Conservation (phyloP, 1,140 invertebrate genomes). For the Drosophila pandora region DNA sequence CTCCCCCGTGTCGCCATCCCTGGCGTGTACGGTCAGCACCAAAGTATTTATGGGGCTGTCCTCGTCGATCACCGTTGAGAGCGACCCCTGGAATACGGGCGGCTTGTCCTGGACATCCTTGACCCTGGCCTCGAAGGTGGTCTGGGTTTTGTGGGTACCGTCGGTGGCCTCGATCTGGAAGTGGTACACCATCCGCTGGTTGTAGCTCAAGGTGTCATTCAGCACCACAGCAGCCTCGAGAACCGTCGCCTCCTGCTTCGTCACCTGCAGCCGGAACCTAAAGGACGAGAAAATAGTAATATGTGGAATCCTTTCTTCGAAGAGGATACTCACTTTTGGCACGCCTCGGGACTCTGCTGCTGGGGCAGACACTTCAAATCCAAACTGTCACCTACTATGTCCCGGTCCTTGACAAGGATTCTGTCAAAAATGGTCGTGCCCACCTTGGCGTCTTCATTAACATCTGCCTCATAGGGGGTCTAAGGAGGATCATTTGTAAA, state of each 20-base stretch:
- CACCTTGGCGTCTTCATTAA: constrained; percentile 90
- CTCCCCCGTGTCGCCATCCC: constrained; percentile 92
- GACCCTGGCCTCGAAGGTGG: constrained; percentile 90
- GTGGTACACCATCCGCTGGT: constrained; percentile 89
- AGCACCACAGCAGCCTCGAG: constrained; percentile 88
- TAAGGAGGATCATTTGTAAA: constrained; percentile 67
- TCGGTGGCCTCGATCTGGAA: constrained; percentile 90
- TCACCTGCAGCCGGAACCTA: constrained; percentile 88
- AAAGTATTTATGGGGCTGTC: constrained; percentile 93
- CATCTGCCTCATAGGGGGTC: constrained; percentile 91
- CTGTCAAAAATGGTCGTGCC: constrained; percentile 90
- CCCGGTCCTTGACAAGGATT: constrained; percentile 91
- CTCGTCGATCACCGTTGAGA: constrained; percentile 92
- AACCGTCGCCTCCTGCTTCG: constrained; percentile 87
- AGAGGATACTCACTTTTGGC: constrained; percentile 61
- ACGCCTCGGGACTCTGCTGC: constrained; percentile 76
- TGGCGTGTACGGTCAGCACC: constrained; percentile 91
- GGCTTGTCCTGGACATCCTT: constrained; percentile 93
- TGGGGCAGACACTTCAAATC: constrained; percentile 88
- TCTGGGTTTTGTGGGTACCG: constrained; percentile 89
- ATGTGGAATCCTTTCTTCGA: neutral
- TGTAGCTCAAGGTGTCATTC: constrained; percentile 88
- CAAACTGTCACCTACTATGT: constrained; percentile 91
- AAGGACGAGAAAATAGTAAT: neutral
- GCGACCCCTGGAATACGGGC: constrained; percentile 91